Evolutionary conservation across 2,888 invertebrate species (phyloP), one percentile per base, ranked within the genome.

Genomic region (Callosobruchus maculatus): DNA sequence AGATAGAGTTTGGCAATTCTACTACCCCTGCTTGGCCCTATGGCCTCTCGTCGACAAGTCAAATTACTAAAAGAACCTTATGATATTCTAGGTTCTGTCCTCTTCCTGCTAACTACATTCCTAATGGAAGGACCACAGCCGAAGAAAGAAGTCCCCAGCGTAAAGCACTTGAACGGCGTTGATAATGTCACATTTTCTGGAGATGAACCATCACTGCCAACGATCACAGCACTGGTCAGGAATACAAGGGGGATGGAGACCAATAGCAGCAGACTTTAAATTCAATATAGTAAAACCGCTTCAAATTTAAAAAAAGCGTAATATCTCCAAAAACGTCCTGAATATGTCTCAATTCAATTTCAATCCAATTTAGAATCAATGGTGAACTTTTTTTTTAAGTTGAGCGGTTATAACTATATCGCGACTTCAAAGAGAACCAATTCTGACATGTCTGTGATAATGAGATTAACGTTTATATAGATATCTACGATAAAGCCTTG

Each of bases 81-180:
- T 67, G 4, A 67, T 21, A 67, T 68, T 68, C 71, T 86, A 95
- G 95, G 95, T 87, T 95, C 95, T 72, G 90, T 95, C 74, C 89
- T 96, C 84, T 95, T 95, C 89, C 90, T 95, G 82, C 86, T 93
- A 13, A 95, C 95, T 0, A 93, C 94, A 88, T 94, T 95, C 88
- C 86, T 95, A 76, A 94, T 95, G 91, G 94, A 93, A 70, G 93
- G 93, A 0, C 87, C 81, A 86, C n/a, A 83, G 66, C 74, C 75
- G n/a, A 18, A 74, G 20, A 7, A 74, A 18, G 68, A 67, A 81
- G 83, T 89, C 88, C 84, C 75, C 20, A 76, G 79, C n/a, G 70
- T 74, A 21, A 83, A 84, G 76, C 80, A 82, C 20, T 74, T 83
- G 4, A 68, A 76, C 21, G 87, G 88, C 0, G 84, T 85, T 74